Evolutionary conservation across 2,113 vertebrate species (phyloP).

Genomic region (Saguinus midas): DNA sequence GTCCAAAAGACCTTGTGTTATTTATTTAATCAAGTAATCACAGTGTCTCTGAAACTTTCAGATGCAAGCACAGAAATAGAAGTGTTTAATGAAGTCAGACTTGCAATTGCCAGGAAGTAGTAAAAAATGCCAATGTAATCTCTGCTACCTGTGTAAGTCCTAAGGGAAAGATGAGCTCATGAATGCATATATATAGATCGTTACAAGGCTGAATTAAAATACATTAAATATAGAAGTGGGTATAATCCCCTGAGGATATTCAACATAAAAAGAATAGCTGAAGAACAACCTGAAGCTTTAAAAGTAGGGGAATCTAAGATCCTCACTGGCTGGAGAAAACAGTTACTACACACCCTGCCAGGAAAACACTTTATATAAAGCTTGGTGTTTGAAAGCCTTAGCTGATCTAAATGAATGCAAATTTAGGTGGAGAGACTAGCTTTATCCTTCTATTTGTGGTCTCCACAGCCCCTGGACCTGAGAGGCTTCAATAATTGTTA

Average conservation of each 20-base stretch:
- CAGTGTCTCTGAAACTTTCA: neutral
- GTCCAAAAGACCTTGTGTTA: constrained; percentile 17
- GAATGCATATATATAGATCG: constrained; percentile 42
- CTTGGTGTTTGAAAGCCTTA: neutral
- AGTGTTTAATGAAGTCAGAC: constrained; percentile 68
- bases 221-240: constrained; percentile 60
- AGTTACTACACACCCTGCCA: neutral
- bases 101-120: constrained; percentile 52
- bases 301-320: neutral
- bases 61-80: constrained; percentile 40
- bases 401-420: constrained; percentile 12
- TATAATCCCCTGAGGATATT: constrained; percentile 20
- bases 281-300: constrained; percentile 45
- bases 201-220: constrained; percentile 59
- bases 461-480: constrained; percentile 23
- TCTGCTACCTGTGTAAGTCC: constrained; percentile 58
- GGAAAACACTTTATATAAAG: constrained; percentile 1
- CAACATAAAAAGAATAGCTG: constrained; percentile 32
- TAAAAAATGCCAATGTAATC: constrained; percentile 44
- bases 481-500: neutral
- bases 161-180: constrained; percentile 73
- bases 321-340: neutral
- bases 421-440: constrained; percentile 11
- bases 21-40: constrained; percentile 61
- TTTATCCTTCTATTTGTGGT: constrained; percentile 22